Evolutionary conservation across 2,888 invertebrate genomes (phyloP).

Genomic region (Leptopilina myrica): DNA sequence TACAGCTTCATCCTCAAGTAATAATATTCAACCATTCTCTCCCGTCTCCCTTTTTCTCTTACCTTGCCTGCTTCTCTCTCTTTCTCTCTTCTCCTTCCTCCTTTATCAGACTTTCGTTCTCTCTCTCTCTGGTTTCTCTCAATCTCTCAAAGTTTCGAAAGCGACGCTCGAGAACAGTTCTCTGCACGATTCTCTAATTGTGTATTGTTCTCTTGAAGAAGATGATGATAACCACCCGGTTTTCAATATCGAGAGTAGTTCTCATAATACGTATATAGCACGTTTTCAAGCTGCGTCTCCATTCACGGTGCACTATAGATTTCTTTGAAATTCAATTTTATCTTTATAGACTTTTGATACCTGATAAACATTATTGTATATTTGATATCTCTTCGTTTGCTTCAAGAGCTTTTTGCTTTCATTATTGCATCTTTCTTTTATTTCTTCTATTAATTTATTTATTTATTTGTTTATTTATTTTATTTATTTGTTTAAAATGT

Average conservation of each 20-base stretch:
- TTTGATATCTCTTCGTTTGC: too few species aligned
- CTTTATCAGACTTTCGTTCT: conserved; percentile 16
- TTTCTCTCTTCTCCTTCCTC: conserved; percentile 46
- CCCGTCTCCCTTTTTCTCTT: conserved; percentile 48
- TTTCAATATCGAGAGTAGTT: conserved; percentile 29
- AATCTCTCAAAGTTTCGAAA: conserved; percentile 65
- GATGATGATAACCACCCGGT: conserved; percentile 60
- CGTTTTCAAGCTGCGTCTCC: neutral
- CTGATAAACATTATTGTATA: too few species aligned
- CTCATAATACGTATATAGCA: neutral
- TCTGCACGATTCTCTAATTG: conserved; percentile 67
- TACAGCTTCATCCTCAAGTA: conserved; percentile 66
- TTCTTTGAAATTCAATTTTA: neutral
- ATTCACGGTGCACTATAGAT: neutral
- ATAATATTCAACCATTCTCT: conserved; percentile 67
- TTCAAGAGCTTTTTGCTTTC: too few species aligned
- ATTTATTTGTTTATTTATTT: too few species aligned
- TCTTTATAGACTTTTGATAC: too few species aligned
- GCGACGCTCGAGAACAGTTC: conserved; percentile 65
- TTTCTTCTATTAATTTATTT: too few species aligned
- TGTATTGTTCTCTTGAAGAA: conserved; percentile 69
- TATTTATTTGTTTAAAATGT: too few species aligned
- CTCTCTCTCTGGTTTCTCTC: conserved; percentile 27
- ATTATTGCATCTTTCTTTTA: too few species aligned
- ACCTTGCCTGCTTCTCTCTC: conserved; percentile 46